phyloP scores from a whole-genome alignment of 2,888 invertebrate species.

The Ectemnius cavifrons region DNA sequence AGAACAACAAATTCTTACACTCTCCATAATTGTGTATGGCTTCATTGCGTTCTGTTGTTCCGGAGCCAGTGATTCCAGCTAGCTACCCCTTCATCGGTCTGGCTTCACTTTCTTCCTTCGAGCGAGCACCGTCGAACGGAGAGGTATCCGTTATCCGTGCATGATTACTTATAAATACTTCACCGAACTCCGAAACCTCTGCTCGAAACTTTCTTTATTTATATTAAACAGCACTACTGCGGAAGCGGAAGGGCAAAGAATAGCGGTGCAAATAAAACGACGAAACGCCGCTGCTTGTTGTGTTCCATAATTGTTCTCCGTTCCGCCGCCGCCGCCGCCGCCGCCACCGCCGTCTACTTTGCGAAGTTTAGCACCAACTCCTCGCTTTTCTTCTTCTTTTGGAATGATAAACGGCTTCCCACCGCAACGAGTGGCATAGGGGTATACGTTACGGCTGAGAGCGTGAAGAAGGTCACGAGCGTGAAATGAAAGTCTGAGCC shows the following conservation, averaged over 20 bases:
- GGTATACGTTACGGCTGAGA: slow-evolving; percentile 1
- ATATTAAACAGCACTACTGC: slow-evolving; percentile 41
- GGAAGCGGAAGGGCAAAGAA: neutral
- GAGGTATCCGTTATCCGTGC: slow-evolving; percentile 23
- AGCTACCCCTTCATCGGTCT: no score
- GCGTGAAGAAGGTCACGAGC: neutral
- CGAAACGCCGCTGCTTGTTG: neutral
- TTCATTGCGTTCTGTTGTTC: slow-evolving; percentile 35
- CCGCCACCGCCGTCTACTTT: neutral
- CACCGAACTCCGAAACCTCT: slow-evolving; percentile 61
- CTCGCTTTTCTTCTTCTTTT: neutral
- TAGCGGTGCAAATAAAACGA: neutral
- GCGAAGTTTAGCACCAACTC: neutral
- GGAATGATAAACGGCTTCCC: slow-evolving; percentile 5
- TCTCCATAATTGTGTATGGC: slow-evolving; percentile 56
- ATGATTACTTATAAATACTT: slow-evolving; percentile 64
- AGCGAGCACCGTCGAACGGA: slow-evolving; percentile 16
- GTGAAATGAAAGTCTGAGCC: neutral
- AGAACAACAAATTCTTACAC: slow-evolving; percentile 39
- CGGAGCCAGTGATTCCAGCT: no score
- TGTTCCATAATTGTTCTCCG: slow-evolving; percentile 3
- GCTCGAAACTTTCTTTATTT: slow-evolving; percentile 58
- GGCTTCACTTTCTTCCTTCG: no score
- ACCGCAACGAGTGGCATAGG: neutral
- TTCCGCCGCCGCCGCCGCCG: neutral